phyloP scores from a whole-genome alignment of 2,888 invertebrate species.

The Rhodophaea formosa region DNA sequence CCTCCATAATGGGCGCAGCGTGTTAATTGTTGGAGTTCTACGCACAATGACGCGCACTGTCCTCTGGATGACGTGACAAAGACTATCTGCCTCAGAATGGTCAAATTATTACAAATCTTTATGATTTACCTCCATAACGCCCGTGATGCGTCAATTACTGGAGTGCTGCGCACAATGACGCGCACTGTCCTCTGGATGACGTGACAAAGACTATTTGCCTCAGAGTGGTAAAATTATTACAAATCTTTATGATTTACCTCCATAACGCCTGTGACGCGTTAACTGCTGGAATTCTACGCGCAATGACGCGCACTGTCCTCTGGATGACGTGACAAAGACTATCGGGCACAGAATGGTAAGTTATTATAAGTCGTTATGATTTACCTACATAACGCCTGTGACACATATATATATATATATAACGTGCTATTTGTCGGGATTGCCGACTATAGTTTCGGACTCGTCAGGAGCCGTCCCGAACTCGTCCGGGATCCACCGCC shows the following conservation, averaged over 20 bases:
- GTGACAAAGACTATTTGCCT: slow-evolving; percentile 20
- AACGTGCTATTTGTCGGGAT: no score
- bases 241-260: not conserved
- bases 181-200: slow-evolving; percentile 54
- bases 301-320: slow-evolving; percentile 60
- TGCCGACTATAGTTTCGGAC: no score
- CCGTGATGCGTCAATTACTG: not conserved
- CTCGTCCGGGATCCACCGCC: no score
- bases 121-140: not conserved
- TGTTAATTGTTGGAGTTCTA: slow-evolving; percentile 72
- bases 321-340: slow-evolving; percentile 35
- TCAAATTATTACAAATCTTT: not conserved
- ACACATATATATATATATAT: no score
- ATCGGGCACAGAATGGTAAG: not conserved
- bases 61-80: slow-evolving; percentile 42
- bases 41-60: slow-evolving; percentile 67
- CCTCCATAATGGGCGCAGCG: slow-evolving; percentile 60
- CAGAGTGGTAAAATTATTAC: not conserved
- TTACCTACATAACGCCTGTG: no score
- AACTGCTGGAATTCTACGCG: not conserved
- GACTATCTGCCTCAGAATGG: slow-evolving; percentile 11
- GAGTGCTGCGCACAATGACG: slow-evolving; percentile 39
- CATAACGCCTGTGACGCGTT: not conserved
- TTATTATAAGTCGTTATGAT: not conserved
- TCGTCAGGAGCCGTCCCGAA: no score